Evolutionary conservation across 2,888 invertebrate genomes (phyloP), one percentile per base, ranked within the genome.

Genomic region (Agriopis leucophaearia): DNA sequence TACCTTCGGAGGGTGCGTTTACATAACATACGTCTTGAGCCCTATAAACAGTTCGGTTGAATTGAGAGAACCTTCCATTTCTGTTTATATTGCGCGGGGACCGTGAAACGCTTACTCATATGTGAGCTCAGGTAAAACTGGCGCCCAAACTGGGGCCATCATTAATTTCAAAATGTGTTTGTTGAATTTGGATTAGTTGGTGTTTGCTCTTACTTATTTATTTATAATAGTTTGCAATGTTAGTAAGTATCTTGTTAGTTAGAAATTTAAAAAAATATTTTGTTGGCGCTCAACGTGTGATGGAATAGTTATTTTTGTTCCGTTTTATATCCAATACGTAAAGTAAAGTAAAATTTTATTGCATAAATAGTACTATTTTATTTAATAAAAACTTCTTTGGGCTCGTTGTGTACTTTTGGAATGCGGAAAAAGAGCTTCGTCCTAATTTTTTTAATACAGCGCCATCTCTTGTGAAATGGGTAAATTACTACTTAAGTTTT

Each of bases 21-120:
- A 64, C 59, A 54, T 67, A 62, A 62, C 69, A 67, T 65, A 71
- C 58, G 67, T 62, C 71, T 74, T 66, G 63, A 54, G 59, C 54
- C 45, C 51, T 58, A 64, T 60, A 68, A 68, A 68, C 68, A 60
- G 48, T 68, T 64, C 45, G 40, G 56, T 56, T 44, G 57, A 61
- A 60, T 55, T 50, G 54, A 38, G 57, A 55, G 60, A 62, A 36
- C 66, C 52, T 52, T 66, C 51, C 51, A 67, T 54, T 64, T 64
- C 57, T 67, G 57, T 51, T 62, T 58, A 57, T 16, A 9, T 52
- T 47, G 50, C 55, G 13, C 35, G 45, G 44, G 27, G 51, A 42
- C 40, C 15, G 15, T 52, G 47, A 44, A 45, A 51, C 36, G 47
- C 42, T 44, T 56, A 60, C 54, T 64, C 54, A 59, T 64, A 44